Evolutionary conservation across 2,797 vertebrate species (phyloP).

Genomic region (Manis crassicaudata): DNA sequence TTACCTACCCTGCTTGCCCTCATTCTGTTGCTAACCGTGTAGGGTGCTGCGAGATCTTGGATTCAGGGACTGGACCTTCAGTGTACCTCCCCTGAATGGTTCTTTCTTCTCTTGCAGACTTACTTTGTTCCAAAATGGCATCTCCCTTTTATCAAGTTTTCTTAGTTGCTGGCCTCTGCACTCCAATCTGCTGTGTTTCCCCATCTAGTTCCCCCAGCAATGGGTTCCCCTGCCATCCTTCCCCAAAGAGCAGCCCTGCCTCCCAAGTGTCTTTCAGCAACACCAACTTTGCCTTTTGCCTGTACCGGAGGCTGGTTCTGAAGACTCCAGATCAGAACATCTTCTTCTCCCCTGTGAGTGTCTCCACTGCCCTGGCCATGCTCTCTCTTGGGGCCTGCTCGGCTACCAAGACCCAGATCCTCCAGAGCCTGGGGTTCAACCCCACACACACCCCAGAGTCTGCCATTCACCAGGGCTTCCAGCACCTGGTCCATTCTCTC

Average conservation of each 20-base stretch:
- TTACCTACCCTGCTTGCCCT: neutral
- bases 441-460: slow-evolving; percentile 72
- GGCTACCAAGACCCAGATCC: slow-evolving; percentile 88
- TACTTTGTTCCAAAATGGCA: slow-evolving; percentile 73
- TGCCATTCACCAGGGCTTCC: slow-evolving; percentile 88
- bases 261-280: slow-evolving; percentile 80
- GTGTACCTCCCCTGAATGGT: neutral
- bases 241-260: neutral
- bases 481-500: slow-evolving; percentile 76
- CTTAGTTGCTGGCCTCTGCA: slow-evolving; percentile 75
- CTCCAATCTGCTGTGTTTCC: neutral
- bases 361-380: slow-evolving; percentile 90
- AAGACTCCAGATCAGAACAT: slow-evolving; percentile 86
- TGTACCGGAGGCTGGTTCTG: slow-evolving; percentile 86
- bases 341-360: slow-evolving; percentile 92
- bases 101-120: slow-evolving; percentile 74
- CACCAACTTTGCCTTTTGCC: slow-evolving; percentile 87
- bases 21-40: rapidly evolving
- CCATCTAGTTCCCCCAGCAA: neutral
- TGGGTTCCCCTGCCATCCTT: neutral
- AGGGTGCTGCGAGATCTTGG: neutral
- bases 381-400: slow-evolving; percentile 88
- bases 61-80: neutral
- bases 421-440: slow-evolving; percentile 87
- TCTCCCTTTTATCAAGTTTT: slow-evolving; percentile 59